phyloP scores from a whole-genome alignment of 2,888 invertebrate genomes.

The Theodoxus fluviatilis region DNA sequence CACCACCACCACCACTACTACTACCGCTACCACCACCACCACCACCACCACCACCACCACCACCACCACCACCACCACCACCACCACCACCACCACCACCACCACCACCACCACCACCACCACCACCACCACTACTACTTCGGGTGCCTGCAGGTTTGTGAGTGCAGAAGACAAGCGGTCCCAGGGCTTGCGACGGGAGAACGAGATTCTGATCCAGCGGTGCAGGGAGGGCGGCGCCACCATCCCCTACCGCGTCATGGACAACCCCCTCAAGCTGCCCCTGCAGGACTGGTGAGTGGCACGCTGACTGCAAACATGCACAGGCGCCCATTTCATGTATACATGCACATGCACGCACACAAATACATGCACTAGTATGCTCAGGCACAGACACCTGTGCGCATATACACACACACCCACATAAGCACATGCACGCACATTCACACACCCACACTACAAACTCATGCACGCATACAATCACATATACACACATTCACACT shows the following conservation, averaged over 20 bases:
- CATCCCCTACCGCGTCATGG: constrained; percentile 94
- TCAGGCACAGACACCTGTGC: not conserved
- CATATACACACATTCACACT: no score
- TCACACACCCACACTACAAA: no score
- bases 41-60: no score
- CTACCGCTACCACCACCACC: no score
- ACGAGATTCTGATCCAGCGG: constrained; percentile 90
- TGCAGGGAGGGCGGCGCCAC: constrained; percentile 75
- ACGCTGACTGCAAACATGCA: not conserved
- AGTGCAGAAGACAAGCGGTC: constrained; percentile 82
- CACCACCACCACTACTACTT: not conserved
- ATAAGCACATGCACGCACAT: no score
- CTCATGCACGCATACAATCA: no score
- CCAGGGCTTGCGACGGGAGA: constrained; percentile 84
- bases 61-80: not conserved
- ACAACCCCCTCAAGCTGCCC: constrained; percentile 89
- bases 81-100: constrained; percentile 2
- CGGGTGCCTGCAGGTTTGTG: not conserved
- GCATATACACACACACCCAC: no score
- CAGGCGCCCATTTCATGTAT: not conserved
- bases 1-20: no score
- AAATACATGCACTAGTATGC: no score
- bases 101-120: not conserved
- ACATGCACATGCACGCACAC: no score
- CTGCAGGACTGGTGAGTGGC: constrained; percentile 83